Percentiles rank a stretch among this genome's conserved stretches.
Evolutionary conservation across 2,113 vertebrate species (phyloP).

Genomic region (Eleginops maclovinus): DNA sequence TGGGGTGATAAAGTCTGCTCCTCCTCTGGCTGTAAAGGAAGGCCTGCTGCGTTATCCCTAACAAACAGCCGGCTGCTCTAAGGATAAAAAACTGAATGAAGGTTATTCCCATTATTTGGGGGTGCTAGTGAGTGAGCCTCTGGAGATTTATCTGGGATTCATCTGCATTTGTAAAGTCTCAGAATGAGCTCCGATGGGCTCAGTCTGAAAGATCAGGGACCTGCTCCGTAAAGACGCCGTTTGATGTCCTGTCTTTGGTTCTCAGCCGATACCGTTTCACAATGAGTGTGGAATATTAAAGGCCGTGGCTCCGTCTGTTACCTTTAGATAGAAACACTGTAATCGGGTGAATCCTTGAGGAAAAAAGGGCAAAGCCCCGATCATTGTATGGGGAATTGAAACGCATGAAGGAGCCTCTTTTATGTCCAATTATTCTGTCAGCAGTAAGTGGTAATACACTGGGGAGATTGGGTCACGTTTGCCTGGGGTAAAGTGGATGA

Average conservation of each 20-base stretch:
- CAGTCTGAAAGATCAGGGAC: slow-evolving; percentile 33
- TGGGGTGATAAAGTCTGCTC: no score
- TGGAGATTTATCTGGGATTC: slow-evolving; percentile 29
- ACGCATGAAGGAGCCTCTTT: slow-evolving; percentile 41
- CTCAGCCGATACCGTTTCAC: slow-evolving; percentile 18
- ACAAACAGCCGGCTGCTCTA: neutral
- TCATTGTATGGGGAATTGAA: slow-evolving; percentile 1
- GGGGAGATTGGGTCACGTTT: slow-evolving; percentile 24
- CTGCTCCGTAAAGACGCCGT: slow-evolving; percentile 31
- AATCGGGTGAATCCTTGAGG: slow-evolving; percentile 50
- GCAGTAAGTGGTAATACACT: slow-evolving; percentile 2
- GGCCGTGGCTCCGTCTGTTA: slow-evolving; percentile 38
- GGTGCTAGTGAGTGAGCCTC: slow-evolving; percentile 11
- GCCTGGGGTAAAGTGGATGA: slow-evolving; percentile 15
- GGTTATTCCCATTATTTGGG: slow-evolving; percentile 1
- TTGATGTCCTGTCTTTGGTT: slow-evolving; percentile 30
- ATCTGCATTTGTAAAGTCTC: slow-evolving; percentile 31
- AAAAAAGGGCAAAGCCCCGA: slow-evolving; percentile 18
- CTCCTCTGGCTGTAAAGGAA: no score
- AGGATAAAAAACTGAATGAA: neutral
- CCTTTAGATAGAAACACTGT: slow-evolving; percentile 36
- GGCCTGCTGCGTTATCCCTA: no score
- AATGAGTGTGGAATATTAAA: slow-evolving; percentile 50
- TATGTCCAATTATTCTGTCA: slow-evolving; percentile 37
- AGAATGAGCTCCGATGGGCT: slow-evolving; percentile 10